These are phyloP conservation scores for Catharus ustulatus DNA, from an alignment of 2,797 vertebrate genomes.

Conservation along the genomic window DNA sequence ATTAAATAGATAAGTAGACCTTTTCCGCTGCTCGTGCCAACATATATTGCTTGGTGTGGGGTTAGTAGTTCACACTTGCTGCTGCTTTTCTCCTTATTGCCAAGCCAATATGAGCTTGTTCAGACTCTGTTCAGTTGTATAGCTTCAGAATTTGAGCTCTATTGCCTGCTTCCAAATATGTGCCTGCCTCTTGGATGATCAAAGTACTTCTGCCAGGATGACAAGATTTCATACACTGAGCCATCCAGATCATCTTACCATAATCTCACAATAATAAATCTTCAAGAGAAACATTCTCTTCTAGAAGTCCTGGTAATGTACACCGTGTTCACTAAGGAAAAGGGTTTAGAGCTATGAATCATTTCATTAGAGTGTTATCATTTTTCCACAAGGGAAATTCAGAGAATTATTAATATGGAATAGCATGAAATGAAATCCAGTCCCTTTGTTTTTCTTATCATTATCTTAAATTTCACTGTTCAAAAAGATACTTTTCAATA, in stretches of 20 bases:
- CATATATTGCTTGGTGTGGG: background rate
- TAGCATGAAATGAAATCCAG: background rate
- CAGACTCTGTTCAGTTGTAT: background rate
- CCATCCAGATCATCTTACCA: conserved; percentile 8
- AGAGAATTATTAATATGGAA: background rate
- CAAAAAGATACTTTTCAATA: background rate
- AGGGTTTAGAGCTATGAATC: background rate
- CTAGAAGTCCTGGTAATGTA: background rate
- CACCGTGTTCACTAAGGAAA: background rate
- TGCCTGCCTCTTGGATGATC: background rate
- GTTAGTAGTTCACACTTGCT: background rate
- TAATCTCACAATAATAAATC: background rate
- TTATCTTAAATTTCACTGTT: background rate
- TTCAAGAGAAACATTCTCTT: conserved; percentile 24
- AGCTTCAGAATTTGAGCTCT: background rate
- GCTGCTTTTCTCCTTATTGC: background rate
- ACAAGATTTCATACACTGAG: background rate
- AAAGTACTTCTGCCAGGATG: background rate
- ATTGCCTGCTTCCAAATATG: background rate
- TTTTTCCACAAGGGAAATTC: background rate
- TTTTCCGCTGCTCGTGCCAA: background rate
- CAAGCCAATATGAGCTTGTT: background rate
- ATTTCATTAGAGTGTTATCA: background rate
- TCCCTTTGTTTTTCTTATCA: background rate
- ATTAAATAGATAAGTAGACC: background rate